Evolutionary conservation across 2,113 vertebrate species (phyloP).

Genomic region (Scophthalmus maximus): DNA sequence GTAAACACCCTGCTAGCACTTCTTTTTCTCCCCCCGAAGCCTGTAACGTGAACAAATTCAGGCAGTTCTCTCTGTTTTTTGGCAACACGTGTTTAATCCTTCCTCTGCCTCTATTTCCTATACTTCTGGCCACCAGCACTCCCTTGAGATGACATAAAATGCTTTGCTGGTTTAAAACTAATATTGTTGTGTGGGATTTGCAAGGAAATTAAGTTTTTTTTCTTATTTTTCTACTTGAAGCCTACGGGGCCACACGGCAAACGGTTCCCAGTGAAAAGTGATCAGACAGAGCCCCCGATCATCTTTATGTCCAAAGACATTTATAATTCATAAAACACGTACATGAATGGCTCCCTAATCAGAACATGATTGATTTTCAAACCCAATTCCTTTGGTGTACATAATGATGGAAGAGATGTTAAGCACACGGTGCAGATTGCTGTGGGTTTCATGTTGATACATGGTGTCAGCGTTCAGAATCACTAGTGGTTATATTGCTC

Average conservation of each 20-base stretch:
- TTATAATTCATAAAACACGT: background rate
- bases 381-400: background rate
- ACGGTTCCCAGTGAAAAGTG: slow-evolving; percentile 86
- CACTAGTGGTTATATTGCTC: slow-evolving; percentile 55
- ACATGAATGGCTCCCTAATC: background rate
- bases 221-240: slow-evolving; percentile 27
- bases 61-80: slow-evolving; percentile 8
- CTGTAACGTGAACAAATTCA: slow-evolving; percentile 18
- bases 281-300: slow-evolving; percentile 87
- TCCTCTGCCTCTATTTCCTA: slow-evolving; percentile 48
- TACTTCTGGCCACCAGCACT: slow-evolving; percentile 33
- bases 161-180: slow-evolving; percentile 72
- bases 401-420: background rate
- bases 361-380: slow-evolving; percentile 7
- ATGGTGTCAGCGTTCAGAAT: slow-evolving; percentile 28
- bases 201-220: slow-evolving; percentile 72
- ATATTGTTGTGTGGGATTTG: slow-evolving; percentile 76
- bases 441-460: slow-evolving; percentile 25
- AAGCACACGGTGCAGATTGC: slow-evolving; percentile 16
- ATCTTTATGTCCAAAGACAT: slow-evolving; percentile 57
- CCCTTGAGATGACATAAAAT: slow-evolving; percentile 61
- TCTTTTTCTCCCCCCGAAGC: background rate
- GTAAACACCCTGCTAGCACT: background rate
- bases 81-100: slow-evolving; percentile 37
- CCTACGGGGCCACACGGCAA: slow-evolving; percentile 46